A percentile compares a stretch with the other conserved stretches of the same genome.
Evolutionary conservation across 2,113 vertebrate species (phyloP).

Genomic region (Pachypanchax playfairii): DNA sequence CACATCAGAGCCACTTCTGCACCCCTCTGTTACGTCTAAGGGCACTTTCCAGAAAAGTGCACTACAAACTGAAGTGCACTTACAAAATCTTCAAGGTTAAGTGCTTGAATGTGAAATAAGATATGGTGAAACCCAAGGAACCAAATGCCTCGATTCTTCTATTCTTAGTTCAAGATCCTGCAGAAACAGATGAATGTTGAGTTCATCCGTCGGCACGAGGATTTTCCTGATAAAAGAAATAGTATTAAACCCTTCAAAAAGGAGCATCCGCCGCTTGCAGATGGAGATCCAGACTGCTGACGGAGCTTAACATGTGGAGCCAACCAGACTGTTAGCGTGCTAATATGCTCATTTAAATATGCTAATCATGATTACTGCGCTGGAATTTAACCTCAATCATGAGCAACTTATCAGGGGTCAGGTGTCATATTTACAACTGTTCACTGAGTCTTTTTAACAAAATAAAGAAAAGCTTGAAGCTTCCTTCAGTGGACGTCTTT

Average conservation of each 20-base stretch:
- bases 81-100: slow-evolving; percentile 32
- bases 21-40: slow-evolving; percentile 17
- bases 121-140: too few relatives aligned
- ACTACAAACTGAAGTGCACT: slow-evolving; percentile 49
- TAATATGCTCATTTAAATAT: slow-evolving; percentile 65
- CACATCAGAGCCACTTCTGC: slow-evolving; percentile 37
- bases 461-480: slow-evolving; percentile 8
- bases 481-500: slow-evolving; percentile 42
- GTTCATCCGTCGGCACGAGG: slow-evolving; percentile 38
- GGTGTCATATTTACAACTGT: slow-evolving; percentile 44
- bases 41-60: slow-evolving; percentile 40
- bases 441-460: too few relatives aligned
- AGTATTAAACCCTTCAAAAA: slow-evolving; percentile 36
- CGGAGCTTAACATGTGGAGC: slow-evolving; percentile 47
- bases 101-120: too few relatives aligned
- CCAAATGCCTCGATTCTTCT: slow-evolving; percentile 1
- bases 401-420: slow-evolving; percentile 57
- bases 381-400: slow-evolving; percentile 51
- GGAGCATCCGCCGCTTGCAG: slow-evolving; percentile 42
- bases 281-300: slow-evolving; percentile 56
- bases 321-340: slow-evolving; percentile 42
- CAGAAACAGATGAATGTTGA: slow-evolving; percentile 25
- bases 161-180: slow-evolving; percentile 8
- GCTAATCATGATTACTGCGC: slow-evolving; percentile 52
- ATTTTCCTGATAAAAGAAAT: slow-evolving; percentile 67